phyloP scores from a whole-genome alignment of 2,888 invertebrate genomes.

The Noctua pronuba region DNA sequence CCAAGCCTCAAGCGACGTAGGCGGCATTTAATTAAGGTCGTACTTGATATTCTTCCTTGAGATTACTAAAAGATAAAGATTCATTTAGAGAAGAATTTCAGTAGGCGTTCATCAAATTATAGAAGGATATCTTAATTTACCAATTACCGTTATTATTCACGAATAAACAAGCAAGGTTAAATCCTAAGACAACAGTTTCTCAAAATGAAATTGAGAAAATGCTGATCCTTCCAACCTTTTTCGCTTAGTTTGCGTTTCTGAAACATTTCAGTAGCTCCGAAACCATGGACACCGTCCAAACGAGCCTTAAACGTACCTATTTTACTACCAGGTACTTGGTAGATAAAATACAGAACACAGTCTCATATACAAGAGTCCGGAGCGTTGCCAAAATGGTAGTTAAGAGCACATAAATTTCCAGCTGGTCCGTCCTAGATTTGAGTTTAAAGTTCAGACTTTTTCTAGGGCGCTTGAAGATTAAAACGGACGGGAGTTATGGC shows the following conservation, averaged over 20 bases:
- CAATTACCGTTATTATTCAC: neutral
- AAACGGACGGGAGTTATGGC: slow-evolving; percentile 45
- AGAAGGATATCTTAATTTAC: neutral
- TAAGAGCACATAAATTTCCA: slow-evolving; percentile 53
- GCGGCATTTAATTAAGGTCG: slow-evolving; percentile 63
- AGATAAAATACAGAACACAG: slow-evolving; percentile 35
- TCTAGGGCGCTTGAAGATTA: slow-evolving; percentile 44
- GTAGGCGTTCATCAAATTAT: slow-evolving; percentile 5
- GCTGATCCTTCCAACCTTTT: slow-evolving; percentile 4
- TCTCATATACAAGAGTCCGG: slow-evolving; percentile 41
- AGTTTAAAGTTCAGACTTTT: slow-evolving; percentile 56
- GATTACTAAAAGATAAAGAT: slow-evolving; percentile 43
- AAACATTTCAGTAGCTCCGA: slow-evolving; percentile 1
- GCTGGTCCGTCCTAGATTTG: slow-evolving; percentile 52
- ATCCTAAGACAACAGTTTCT: slow-evolving; percentile 6
- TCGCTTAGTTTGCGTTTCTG: slow-evolving; percentile 13
- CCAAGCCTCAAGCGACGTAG: slow-evolving; percentile 34
- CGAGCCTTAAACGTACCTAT: slow-evolving; percentile 15
- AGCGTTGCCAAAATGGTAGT: slow-evolving; percentile 58
- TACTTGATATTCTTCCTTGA: slow-evolving; percentile 38
- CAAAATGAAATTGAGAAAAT: slow-evolving; percentile 21
- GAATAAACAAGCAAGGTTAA: slow-evolving; percentile 13
- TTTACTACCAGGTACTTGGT: slow-evolving; percentile 32
- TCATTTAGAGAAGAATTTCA: slow-evolving; percentile 19
- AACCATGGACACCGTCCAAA: slow-evolving; percentile 17